These are phyloP conservation scores for Heliornis fulica DNA, from an alignment of 2,113 vertebrate genomes.

Conservation along the genomic window DNA sequence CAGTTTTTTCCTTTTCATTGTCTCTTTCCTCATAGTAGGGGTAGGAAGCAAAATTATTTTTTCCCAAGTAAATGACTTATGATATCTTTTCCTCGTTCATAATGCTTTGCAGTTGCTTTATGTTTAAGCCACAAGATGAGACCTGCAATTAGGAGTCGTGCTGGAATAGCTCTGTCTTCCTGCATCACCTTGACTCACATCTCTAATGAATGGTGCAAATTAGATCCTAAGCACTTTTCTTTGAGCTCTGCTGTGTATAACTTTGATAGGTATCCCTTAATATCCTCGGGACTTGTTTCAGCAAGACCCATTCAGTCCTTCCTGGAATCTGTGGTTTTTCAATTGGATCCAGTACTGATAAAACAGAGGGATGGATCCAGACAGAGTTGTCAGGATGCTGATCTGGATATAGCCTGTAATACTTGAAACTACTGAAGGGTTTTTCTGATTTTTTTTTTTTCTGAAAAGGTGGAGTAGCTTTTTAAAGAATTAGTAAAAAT, in stretches of 20 bases:
- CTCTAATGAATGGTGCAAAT: not conserved
- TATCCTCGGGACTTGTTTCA: not conserved
- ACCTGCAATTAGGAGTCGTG: not conserved
- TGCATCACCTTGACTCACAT: rapidly evolving
- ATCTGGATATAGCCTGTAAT: not conserved
- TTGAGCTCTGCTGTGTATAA: not conserved
- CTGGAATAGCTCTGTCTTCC: not conserved
- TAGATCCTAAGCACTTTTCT: not conserved
- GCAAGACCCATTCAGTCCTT: not conserved
- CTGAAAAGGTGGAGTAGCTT: not conserved
- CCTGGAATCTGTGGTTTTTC: not conserved
- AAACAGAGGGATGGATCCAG: not conserved
- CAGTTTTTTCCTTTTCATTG: not conserved
- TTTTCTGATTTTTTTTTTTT: not conserved
- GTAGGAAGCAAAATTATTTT: not conserved
- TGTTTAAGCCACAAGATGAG: not conserved
- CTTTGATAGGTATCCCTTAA: not conserved
- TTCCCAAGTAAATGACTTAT: not conserved
- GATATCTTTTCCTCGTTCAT: not conserved
- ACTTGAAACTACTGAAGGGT: not conserved
- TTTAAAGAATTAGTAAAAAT: not conserved
- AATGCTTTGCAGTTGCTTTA: not conserved
- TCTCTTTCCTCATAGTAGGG: not conserved
- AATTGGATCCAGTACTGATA: not conserved
- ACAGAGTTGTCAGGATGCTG: not conserved